Conservation (phyloP, 2,888 invertebrate species). For the Mimumesa dahlbomi region DNA sequence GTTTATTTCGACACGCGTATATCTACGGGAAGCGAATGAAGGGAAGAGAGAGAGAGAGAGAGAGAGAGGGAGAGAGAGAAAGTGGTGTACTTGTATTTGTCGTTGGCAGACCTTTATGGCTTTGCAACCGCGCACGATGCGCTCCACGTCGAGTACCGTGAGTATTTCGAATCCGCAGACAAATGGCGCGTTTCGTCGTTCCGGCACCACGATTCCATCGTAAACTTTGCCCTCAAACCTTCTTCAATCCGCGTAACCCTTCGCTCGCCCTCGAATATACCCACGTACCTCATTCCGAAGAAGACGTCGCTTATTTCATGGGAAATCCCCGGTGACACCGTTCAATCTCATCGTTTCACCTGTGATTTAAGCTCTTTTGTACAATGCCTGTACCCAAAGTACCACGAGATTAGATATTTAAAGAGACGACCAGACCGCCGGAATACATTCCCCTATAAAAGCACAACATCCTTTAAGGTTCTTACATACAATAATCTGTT, state of each 20-base stretch:
- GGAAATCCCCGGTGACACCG: neutral
- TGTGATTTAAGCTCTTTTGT: neutral
- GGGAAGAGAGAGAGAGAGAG: neutral
- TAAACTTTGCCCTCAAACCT: neutral
- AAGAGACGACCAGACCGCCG: too few species aligned
- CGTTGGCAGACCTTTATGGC: slow-evolving; percentile 26
- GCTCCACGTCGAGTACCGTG: slow-evolving; percentile 18
- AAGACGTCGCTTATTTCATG: neutral
- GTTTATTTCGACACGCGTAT: neutral
- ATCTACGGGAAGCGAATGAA: neutral
- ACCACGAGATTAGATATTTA: too few species aligned
- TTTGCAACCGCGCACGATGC: slow-evolving; percentile 12
- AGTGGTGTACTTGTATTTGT: slow-evolving; percentile 10
- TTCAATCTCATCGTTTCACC: neutral
- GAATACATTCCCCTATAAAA: too few species aligned
- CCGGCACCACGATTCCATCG: slow-evolving; percentile 8
- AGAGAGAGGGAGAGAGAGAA: neutral
- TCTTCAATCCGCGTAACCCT: neutral
- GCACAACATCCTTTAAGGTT: too few species aligned
- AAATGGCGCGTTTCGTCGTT: slow-evolving; percentile 36
- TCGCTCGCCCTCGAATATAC: neutral
- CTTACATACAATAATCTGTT: too few species aligned
- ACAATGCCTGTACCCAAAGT: too few species aligned
- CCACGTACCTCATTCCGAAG: neutral
- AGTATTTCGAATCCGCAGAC: slow-evolving; percentile 30